Evolutionary conservation across 1,140 invertebrate genomes (phyloP).

Genomic region (Drosophila pachea): DNA sequence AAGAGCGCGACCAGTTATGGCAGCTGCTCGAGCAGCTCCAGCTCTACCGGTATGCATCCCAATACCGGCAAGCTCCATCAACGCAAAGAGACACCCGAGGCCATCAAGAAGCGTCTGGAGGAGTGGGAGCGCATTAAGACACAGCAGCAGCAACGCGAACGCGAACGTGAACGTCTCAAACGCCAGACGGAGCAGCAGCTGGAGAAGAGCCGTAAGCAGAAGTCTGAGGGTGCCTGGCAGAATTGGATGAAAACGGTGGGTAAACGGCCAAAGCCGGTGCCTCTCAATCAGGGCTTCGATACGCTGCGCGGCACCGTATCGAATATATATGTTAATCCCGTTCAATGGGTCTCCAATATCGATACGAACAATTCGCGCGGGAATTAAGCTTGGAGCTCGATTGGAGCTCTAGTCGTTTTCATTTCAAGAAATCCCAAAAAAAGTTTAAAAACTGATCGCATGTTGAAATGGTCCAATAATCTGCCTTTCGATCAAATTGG

Average conservation of each 20-base stretch:
- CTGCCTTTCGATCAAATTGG: neutral
- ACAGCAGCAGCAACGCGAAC: slow-evolving; percentile 42
- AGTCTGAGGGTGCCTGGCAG: slow-evolving; percentile 49
- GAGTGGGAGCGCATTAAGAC: slow-evolving; percentile 52
- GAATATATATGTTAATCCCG: slow-evolving; percentile 62
- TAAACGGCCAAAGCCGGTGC: slow-evolving; percentile 62
- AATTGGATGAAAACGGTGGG: slow-evolving; percentile 62
- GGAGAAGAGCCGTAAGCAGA: slow-evolving; percentile 44
- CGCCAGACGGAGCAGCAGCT: slow-evolving; percentile 21
- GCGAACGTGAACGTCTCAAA: slow-evolving; percentile 24
- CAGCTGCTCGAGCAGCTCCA: neutral
- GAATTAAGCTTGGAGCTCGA: slow-evolving; percentile 26
- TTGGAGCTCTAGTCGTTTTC: slow-evolving; percentile 7
- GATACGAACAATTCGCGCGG: slow-evolving; percentile 47
- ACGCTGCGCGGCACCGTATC: slow-evolving; percentile 62
- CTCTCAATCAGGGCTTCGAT: slow-evolving; percentile 64
- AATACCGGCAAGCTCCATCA: neutral
- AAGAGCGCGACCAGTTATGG: slow-evolving; percentile 14
- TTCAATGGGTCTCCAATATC: slow-evolving; percentile 61
- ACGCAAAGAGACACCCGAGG: slow-evolving; percentile 31
- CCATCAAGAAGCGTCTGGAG: slow-evolving; percentile 23
- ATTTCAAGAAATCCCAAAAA: slow-evolving; percentile 28
- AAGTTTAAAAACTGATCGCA: slow-evolving; percentile 12
- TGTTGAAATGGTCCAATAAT: slow-evolving; percentile 9
- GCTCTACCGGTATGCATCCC: neutral